Conservation (phyloP, 2,797 vertebrate species). For the Nasua narica region DNA sequence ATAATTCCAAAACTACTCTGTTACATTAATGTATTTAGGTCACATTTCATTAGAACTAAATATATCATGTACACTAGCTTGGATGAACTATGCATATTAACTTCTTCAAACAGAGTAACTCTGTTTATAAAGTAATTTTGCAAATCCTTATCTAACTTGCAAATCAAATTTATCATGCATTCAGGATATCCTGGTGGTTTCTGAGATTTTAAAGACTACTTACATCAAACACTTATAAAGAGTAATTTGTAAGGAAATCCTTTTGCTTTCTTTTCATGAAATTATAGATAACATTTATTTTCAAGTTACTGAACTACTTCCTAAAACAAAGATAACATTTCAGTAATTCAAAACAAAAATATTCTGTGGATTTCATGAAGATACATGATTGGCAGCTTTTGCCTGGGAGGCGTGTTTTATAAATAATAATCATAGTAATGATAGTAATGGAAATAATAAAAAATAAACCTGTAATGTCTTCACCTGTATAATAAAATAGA, state of each 20-base stretch:
- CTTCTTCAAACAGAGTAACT: not conserved
- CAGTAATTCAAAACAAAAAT: not conserved
- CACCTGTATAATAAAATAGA: not conserved
- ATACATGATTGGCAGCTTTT: not conserved
- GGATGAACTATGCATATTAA: not conserved
- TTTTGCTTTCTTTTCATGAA: conserved; percentile 23
- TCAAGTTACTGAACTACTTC: not conserved
- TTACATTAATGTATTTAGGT: conserved; percentile 58
- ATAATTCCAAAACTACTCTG: conserved; percentile 52
- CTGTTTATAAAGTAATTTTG: conserved; percentile 32
- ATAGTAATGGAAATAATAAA: not conserved
- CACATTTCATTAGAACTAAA: conserved; percentile 61
- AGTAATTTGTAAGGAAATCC: not conserved
- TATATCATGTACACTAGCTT: not conserved
- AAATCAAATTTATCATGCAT: not conserved
- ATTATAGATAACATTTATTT: conserved; percentile 10
- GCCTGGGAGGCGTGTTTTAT: not conserved
- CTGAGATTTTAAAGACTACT: conserved; percentile 28
- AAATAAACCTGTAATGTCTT: not conserved
- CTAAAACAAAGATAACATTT: not conserved
- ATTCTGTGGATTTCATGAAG: not conserved
- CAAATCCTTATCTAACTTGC: conserved; percentile 30
- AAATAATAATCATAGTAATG: not conserved
- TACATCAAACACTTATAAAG: not conserved
- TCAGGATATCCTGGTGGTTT: not conserved